phyloP scores from a whole-genome alignment of 30 jellyfish, hydroid and myxozoan genomes.

The Rhopilema esculentum region DNA sequence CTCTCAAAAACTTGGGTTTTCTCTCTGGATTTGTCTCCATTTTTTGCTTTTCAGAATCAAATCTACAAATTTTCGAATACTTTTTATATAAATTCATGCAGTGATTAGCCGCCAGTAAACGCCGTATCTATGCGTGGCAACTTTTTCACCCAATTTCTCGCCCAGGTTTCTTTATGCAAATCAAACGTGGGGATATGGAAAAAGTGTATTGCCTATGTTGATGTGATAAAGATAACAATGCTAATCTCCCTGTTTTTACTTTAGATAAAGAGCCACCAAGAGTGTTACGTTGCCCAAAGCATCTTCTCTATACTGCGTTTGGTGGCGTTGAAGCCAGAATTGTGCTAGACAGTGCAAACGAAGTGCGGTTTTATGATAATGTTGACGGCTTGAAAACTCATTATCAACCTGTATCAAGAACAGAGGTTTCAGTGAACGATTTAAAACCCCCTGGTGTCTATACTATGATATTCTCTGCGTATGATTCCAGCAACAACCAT shows the following conservation, averaged over 20 bases:
- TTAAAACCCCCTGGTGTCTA: conserved; percentile 3
- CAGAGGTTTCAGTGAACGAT: not conserved
- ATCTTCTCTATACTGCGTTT: conserved; percentile 16
- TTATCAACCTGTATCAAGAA: not conserved
- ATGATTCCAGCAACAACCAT: not conserved
- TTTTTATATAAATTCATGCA: too few species aligned
- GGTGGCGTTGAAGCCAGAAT: conserved; percentile 9
- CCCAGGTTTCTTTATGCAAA: too few species aligned
- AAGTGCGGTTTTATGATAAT: conserved; percentile 11
- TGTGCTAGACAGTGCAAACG: not conserved
- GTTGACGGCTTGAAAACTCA: not conserved
- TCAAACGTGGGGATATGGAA: too few species aligned
- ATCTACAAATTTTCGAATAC: too few species aligned
- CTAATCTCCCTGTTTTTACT: not conserved
- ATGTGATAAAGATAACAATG: not conserved
- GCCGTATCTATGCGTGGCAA: too few species aligned
- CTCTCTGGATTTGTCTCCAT: too few species aligned
- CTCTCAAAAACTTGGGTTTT: too few species aligned
- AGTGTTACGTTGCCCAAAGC: conserved; percentile 15
- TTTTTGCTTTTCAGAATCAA: too few species aligned
- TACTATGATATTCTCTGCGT: not conserved
- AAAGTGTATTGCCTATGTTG: not conserved
- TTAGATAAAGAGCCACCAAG: conserved; percentile 23
- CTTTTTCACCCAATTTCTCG: too few species aligned
- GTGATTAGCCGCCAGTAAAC: too few species aligned